Evolutionary conservation across 1,140 invertebrate genomes (phyloP), one percentile per base, ranked within the genome.

Genomic region (Alviniconcha marisindica): DNA sequence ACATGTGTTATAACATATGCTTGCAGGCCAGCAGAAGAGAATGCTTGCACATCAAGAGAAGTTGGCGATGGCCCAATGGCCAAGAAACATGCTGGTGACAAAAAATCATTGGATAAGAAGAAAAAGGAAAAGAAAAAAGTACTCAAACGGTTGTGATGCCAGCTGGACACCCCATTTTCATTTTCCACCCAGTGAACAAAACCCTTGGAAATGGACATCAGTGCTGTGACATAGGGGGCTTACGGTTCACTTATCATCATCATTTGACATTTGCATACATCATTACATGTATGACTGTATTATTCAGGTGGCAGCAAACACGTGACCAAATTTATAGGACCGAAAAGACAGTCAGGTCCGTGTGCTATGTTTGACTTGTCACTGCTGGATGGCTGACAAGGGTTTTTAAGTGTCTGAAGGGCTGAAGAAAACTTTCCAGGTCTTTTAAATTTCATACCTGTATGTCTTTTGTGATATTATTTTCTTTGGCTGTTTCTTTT

Each of bases 121-220:
- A 93, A 93, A 91, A 97, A 97, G 94, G 96, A 97, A 89, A 97
- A 97, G 93, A 97, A 97, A 91, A 95, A 96, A 93, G 96, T 96
- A 86, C 94, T 97, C 73, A 97, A 97, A 92, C 95, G 97, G 94
- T 96, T 97, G 95, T 97, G 96, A 97, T 74, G 60, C 14, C 44
- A 56, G 60, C 77, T 28, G 24, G 79, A 69, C 42, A n/a, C 31
- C 38, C 15, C 60, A 69, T 48, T 33, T 3, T 76, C 73, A 76
- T 76, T 76, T 71, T 71, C 44, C 18, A 76, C 40, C 24, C 42
- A 28, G 73, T 51, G 73, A 76, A 76, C 42, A 48, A 76, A 40
- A 54, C 40, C 73, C 73, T 24, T 76, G 40, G 21, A n/a, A 4
- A 5, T 63, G 60, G 21, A 18, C 44, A 51, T 76, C 44, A 76